Base-by-base conservation (phyloP, 2,888 invertebrate genomes). In the Lithophane socia region DNA sequence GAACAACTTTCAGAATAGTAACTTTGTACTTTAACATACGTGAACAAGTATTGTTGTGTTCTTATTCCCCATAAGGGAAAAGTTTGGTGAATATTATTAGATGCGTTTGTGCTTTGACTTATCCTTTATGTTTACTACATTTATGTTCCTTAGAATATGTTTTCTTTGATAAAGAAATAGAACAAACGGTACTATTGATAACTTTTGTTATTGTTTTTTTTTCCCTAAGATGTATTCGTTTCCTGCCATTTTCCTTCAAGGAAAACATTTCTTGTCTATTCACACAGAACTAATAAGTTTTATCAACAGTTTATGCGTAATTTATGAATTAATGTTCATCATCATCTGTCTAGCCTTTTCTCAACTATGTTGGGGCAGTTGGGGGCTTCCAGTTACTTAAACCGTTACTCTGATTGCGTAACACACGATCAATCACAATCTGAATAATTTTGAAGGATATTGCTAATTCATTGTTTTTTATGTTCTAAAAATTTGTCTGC, bases 41-140 rank as follows among this genome's bases (percentile, higher is more conserved):
- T 47, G 66, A 70, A 83, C 84, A 67, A 80, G 61, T 49, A 82
- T 80, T 74, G 63, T 70, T 74, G 61, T 73, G 80, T 84, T 79
- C 56, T 70, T 83, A 68, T 47, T 47, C 52, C 60, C 65, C 24
- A 12, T 42, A 61, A 16, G 24, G 66, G 24, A 13, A 64, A 68
- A 84, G 29, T 67, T 83, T n/a, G n/a, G 2, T n/a, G 47, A 58
- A 73, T 56, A 79, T 79, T 84, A 49, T 72, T 72, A 79, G 64
- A 60, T 83, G 58, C 61, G 70, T 83, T 81, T 61, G 49, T 73
- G 49, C 49, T 84, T 73, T 77, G 81, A 74, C 37, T 37, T 74
- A 58, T 54, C 37, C 80, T 78, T 65, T 52, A 52, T 58, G 73
- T 81, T 65, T 37, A n/a, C n/a, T 37, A 4, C 37, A 37, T 37